Evolutionary conservation across 1,140 invertebrate species (phyloP).

Genomic region (Ips typographus): DNA sequence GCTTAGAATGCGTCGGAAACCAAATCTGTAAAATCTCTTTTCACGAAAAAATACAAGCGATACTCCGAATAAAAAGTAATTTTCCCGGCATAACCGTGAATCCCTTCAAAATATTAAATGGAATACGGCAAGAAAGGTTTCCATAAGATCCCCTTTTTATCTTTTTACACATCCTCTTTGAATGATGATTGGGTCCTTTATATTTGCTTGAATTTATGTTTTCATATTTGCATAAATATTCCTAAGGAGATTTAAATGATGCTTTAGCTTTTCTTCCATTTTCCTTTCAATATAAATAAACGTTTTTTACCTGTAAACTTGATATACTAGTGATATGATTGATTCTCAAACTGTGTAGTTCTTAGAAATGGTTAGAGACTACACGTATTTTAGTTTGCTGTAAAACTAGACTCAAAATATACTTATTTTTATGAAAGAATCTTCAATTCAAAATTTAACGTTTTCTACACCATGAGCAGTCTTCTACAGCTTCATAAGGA

Average conservation of each 20-base stretch:
- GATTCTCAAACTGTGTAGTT: no score
- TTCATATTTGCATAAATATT: constrained; percentile 31
- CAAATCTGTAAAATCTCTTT: constrained; percentile 9
- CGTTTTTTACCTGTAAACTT: no score
- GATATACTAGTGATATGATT: no score
- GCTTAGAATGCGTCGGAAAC: not conserved
- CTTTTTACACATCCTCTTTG: constrained; percentile 32
- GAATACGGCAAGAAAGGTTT: constrained; percentile 29
- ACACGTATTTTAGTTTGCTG: no score
- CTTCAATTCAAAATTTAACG: no score
- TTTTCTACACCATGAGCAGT: no score
- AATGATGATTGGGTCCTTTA: constrained; percentile 32
- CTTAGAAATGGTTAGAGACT: no score
- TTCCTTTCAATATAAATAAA: not conserved
- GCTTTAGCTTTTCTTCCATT: not conserved
- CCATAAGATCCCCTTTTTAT: constrained; percentile 25
- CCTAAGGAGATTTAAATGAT: constrained; percentile 20
- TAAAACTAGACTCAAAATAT: no score
- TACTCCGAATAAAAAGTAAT: constrained; percentile 27
- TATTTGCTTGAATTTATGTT: constrained; percentile 27
- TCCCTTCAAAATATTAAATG: constrained; percentile 26
- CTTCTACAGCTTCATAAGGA: no score
- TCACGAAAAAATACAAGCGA: constrained; percentile 4
- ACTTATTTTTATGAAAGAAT: no score
- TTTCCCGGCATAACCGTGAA: constrained; percentile 23